Evolutionary conservation across 2,113 vertebrate genomes (phyloP), one percentile per base, ranked within the genome.

Genomic region (Ceratotherium simum): DNA sequence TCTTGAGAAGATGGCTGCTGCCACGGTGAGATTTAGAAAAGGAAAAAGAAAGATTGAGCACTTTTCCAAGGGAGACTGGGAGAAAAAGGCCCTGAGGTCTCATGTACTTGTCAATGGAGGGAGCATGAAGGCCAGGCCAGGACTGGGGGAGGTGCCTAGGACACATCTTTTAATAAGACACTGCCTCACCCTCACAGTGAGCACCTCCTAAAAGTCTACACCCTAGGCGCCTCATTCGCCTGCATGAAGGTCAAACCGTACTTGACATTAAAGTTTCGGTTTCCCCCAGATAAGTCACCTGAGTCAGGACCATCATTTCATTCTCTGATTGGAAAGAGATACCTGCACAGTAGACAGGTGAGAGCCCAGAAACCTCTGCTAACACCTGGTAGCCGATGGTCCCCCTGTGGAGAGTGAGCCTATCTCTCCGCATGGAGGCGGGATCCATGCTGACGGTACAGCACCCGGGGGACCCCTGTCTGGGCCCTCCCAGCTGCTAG

Each of bases 401-500:
- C 46, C n/a, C 6, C 0, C 39, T 0, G 0, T 25, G 20, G 25
- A 51, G 23, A 39, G 31, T 0, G 5, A 60, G 39, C 21, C 64
- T 42, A 17, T 20, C 20, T 64, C n/a, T 27, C 33, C 29, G 12
- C 51, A 10, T 17, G 1, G 4, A 56, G 65, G 70, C 2, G 0
- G n/a, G 29, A 27, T 21, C 46, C 64, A 0, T 2, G 25, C 82
- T 72, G 56, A 39, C 23, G 16, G 23, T 3, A n/a, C 33, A 31
- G 79, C 12, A 4, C 54, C 67, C 54, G 0, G 0, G 76, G 62
- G 73, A 58, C 64, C 18, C 62, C 51, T 0, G 14, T 16, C 48
- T n/a, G 31, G 2, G 29, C 17, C 79, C 69, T 88, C 78, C 93
- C 90, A 91, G 93, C 91, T 96, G 96, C 91, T 83, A 51, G 82